Evolutionary conservation across 2,797 vertebrate species (phyloP).

Genomic region (Cyclopterus lumpus): DNA sequence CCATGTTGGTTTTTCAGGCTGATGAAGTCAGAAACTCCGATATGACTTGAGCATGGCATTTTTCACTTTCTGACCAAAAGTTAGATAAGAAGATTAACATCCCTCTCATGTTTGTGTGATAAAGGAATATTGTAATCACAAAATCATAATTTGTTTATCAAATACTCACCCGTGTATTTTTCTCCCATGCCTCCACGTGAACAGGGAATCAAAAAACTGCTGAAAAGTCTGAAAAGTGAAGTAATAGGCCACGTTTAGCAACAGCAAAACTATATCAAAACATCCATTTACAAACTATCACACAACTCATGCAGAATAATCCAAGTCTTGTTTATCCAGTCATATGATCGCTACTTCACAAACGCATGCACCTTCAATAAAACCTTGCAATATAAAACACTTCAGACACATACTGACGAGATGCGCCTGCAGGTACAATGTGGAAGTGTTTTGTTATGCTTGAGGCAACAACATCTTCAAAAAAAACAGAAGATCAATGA

Average conservation of each 20-base stretch:
- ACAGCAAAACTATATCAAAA: too few species aligned
- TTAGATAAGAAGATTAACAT: not conserved
- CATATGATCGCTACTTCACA: not conserved
- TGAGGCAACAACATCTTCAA: not conserved
- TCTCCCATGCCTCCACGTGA: too few species aligned
- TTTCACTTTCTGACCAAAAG: not conserved
- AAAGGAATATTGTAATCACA: not conserved
- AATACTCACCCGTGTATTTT: too few species aligned
- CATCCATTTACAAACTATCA: not conserved
- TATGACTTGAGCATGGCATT: not conserved
- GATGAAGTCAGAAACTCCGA: not conserved
- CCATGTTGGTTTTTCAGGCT: not conserved
- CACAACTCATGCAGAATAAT: not conserved
- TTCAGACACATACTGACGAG: not conserved
- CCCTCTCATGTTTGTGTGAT: not conserved
- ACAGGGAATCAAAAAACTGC: too few species aligned
- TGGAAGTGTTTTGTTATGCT: not conserved
- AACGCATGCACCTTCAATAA: not conserved
- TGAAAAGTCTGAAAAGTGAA: too few species aligned
- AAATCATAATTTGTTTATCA: not conserved
- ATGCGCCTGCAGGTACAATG: not conserved
- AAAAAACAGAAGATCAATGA: not conserved
- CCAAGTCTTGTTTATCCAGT: not conserved
- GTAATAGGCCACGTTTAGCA: too few species aligned
- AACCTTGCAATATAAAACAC: not conserved